These are phyloP conservation scores for Beris morrisii DNA, from an alignment of 2,888 invertebrate genomes.

Conservation along the genomic window DNA sequence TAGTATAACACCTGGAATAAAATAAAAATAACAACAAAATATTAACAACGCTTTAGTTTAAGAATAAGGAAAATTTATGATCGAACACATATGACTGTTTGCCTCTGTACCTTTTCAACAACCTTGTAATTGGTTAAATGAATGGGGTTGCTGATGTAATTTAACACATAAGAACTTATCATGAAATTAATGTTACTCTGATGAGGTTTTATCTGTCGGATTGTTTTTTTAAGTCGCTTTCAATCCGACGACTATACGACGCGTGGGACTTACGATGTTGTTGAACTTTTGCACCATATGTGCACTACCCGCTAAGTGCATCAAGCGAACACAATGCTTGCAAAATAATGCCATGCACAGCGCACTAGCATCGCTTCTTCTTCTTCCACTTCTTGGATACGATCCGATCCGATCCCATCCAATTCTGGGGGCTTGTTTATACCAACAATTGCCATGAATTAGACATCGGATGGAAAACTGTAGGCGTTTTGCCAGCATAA, in stretches of 20 bases:
- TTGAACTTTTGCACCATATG: constrained; percentile 23
- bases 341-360: not conserved
- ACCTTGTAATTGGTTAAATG: not conserved
- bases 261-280: constrained; percentile 25
- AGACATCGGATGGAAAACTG: constrained; percentile 1
- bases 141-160: not conserved
- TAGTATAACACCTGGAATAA: constrained; percentile 80
- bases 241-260: not conserved
- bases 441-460: constrained; percentile 6
- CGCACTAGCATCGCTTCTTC: not conserved
- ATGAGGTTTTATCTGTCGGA: not conserved
- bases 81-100: not conserved
- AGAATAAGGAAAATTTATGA: constrained; percentile 31
- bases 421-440: constrained; percentile 1
- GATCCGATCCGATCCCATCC: not conserved
- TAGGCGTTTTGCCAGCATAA: constrained; percentile 16
- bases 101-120: constrained; percentile 2
- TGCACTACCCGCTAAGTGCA: not conserved
- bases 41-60: constrained; percentile 25
- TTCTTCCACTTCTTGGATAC: not conserved
- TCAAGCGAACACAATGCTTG: constrained; percentile 1
- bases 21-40: constrained; percentile 43
- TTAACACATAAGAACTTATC: constrained; percentile 5
- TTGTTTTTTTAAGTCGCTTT: not conserved
- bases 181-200: constrained; percentile 5